Percentiles rank a stretch among this genome's conserved stretches.
These are phyloP conservation scores for Netelia melanura DNA, from an alignment of 2,888 invertebrate genomes.

Conservation along the genomic window DNA sequence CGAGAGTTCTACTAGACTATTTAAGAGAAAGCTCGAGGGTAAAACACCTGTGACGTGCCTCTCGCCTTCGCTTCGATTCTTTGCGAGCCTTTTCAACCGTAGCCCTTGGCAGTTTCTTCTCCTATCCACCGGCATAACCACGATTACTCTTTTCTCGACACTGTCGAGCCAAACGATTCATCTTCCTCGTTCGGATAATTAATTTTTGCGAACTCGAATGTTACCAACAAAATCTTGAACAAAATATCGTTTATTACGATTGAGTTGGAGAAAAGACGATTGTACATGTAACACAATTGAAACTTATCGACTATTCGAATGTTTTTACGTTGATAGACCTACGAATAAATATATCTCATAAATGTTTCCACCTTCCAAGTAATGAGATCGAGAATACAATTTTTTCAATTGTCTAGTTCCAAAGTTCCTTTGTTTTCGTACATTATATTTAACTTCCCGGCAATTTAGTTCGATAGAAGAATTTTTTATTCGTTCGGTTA, in stretches of 20 bases:
- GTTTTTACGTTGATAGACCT: conserved; percentile 9
- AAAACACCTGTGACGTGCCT: conserved; percentile 58
- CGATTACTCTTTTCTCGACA: conserved; percentile 19
- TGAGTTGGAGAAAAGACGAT: too few relatives aligned
- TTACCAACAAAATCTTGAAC: background rate
- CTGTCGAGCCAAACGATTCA: background rate
- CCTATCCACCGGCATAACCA: conserved; percentile 6
- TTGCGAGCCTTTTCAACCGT: conserved; percentile 41
- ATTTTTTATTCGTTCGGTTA: too few relatives aligned
- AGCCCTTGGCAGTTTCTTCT: background rate
- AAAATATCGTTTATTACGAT: background rate
- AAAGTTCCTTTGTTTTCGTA: too few relatives aligned
- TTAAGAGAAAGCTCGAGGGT: conserved; percentile 45
- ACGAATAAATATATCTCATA: conserved; percentile 50
- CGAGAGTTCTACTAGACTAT: conserved; percentile 28
- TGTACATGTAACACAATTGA: background rate
- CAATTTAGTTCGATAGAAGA: too few relatives aligned
- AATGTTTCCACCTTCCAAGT: conserved; percentile 2
- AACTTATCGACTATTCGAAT: background rate
- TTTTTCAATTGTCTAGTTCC: too few relatives aligned
- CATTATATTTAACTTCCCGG: too few relatives aligned
- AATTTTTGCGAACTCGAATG: conserved; percentile 32
- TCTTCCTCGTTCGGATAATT: conserved; percentile 17
- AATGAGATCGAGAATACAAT: too few relatives aligned
- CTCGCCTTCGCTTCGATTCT: conserved; percentile 17